A percentile compares a stretch with the other conserved stretches of the same genome.
Conservation (phyloP, 2,888 invertebrate species). For the Phyllotreta cruciferae region DNA sequence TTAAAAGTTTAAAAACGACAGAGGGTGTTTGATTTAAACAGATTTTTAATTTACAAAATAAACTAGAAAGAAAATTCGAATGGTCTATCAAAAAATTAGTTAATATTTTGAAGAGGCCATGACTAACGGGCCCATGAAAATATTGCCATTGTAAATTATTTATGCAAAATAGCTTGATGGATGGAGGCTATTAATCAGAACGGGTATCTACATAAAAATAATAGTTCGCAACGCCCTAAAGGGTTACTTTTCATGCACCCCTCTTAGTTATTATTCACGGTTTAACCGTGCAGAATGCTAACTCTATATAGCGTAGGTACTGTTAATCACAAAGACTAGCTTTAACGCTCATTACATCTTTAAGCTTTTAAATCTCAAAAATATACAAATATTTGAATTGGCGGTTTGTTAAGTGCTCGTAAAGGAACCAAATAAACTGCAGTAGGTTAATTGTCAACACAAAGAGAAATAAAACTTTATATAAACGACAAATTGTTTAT, state of each 20-base stretch:
- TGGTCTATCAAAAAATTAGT: too few species aligned
- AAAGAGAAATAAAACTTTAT: constrained; percentile 33
- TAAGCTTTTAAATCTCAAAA: constrained; percentile 46
- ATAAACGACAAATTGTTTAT: constrained; percentile 62
- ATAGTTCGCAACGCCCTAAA: constrained; percentile 46
- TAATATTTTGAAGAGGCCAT: constrained; percentile 11
- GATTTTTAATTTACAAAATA: too few species aligned
- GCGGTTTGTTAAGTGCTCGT: neutral
- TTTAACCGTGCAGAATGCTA: constrained; percentile 46
- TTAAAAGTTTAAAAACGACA: too few species aligned
- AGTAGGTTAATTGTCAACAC: neutral
- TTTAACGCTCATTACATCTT: constrained; percentile 47
- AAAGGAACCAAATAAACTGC: neutral
- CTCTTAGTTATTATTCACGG: constrained; percentile 45
- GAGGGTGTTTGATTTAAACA: too few species aligned
- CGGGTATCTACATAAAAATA: constrained; percentile 43
- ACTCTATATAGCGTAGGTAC: constrained; percentile 7
- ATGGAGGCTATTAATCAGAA: constrained; percentile 46
- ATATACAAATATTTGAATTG: constrained; percentile 27
- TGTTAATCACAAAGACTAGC: constrained; percentile 40
- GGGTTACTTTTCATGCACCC: constrained; percentile 45
- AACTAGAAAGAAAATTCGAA: neutral
- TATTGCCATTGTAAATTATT: constrained; percentile 37
- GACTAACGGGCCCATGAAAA: constrained; percentile 30
- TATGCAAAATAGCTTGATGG: constrained; percentile 40